Conservation (phyloP, 2,113 vertebrate genomes). For the Galbula dea region DNA sequence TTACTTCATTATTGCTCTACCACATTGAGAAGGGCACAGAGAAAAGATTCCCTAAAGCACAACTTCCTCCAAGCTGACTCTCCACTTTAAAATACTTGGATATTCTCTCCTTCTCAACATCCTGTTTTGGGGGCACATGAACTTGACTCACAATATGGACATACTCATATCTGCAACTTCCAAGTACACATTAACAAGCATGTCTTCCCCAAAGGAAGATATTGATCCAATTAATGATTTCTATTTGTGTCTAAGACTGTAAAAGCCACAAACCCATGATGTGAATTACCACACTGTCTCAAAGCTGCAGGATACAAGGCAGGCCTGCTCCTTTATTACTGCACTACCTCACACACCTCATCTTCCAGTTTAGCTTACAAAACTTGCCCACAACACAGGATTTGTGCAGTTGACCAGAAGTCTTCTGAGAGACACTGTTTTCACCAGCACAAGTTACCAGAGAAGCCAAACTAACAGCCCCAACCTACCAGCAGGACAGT, state of each 20-base stretch:
- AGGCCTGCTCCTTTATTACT: background rate
- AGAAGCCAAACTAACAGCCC: background rate
- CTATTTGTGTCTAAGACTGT: background rate
- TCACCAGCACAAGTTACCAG: background rate
- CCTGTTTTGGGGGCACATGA: background rate
- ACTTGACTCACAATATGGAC: background rate
- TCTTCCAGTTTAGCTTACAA: background rate
- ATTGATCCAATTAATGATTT: background rate
- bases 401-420: background rate
- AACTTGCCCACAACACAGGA: background rate
- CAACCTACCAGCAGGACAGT: background rate
- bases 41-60: background rate
- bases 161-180: rapidly evolving
- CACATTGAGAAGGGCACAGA: background rate
- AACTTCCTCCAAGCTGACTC: background rate
- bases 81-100: background rate
- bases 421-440: background rate
- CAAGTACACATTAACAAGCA: background rate
- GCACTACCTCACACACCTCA: background rate
- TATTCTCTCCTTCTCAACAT: background rate
- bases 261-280: background rate
- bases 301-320: background rate
- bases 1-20: background rate
- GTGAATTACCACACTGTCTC: background rate
- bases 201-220: background rate